phyloP scores from a whole-genome alignment of 2,888 invertebrate species.

The Eupithecia pulchellata region DNA sequence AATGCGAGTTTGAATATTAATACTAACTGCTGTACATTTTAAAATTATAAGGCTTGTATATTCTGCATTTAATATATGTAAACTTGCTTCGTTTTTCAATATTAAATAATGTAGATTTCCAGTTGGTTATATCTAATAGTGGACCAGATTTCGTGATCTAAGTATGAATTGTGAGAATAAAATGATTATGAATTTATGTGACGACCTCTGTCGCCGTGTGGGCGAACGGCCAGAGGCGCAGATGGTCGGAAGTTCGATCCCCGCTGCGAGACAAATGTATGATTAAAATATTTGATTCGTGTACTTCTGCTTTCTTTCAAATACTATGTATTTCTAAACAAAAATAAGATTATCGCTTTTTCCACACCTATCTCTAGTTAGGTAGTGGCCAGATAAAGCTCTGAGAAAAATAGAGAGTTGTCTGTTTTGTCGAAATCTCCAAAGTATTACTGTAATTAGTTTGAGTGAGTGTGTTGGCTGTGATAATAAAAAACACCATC shows the following conservation, averaged over 20 bases:
- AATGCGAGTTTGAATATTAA: too few relatives aligned
- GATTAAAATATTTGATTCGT: not conserved
- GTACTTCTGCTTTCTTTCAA: not conserved
- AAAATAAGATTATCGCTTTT: too few relatives aligned
- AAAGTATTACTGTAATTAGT: conserved; percentile 36
- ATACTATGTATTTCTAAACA: not conserved
- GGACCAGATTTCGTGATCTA: conserved; percentile 3
- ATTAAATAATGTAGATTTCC: not conserved
- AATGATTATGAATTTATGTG: not conserved
- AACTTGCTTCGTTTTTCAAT: not conserved
- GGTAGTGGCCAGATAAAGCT: not conserved
- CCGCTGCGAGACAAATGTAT: not conserved
- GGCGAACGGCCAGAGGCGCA: not conserved
- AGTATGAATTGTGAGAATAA: not conserved
- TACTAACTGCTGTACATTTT: not conserved
- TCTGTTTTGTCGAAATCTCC: not conserved
- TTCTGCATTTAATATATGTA: not conserved
- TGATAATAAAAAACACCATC: conserved; percentile 48
- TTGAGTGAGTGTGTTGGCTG: conserved; percentile 54
- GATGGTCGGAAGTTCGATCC: not conserved
- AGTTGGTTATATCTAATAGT: conserved; percentile 1
- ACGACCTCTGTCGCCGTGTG: not conserved
- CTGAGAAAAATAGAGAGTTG: not conserved
- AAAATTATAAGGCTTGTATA: not conserved
- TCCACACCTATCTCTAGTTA: not conserved